A percentile compares a stretch with the other conserved stretches of the same genome.
Evolutionary conservation across 2,888 invertebrate genomes (phyloP).

Genomic region (Synergus gifuensis): DNA sequence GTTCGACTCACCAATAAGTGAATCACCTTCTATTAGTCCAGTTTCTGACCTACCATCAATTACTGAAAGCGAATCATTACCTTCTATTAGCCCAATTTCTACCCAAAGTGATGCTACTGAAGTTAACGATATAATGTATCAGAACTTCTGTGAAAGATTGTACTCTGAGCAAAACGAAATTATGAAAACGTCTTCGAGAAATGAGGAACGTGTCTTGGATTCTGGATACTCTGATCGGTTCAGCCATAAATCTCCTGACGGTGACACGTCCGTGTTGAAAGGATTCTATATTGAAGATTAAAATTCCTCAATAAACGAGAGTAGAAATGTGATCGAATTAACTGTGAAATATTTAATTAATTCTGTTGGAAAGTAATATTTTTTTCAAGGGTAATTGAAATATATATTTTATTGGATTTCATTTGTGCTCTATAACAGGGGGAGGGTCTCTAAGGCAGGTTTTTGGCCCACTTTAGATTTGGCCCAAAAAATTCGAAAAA

Average conservation of each 20-base stretch:
- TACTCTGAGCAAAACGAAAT: background rate
- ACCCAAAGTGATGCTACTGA: background rate
- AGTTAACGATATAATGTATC: constrained; percentile 1
- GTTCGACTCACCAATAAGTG: constrained; percentile 59
- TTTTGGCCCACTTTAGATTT: no score
- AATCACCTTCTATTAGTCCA: constrained; percentile 58
- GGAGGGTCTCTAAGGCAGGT: no score
- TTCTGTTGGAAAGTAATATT: no score
- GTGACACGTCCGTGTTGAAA: background rate
- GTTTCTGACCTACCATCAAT: no score
- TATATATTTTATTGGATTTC: no score
- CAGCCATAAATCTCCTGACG: background rate
- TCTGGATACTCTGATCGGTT: constrained; percentile 66
- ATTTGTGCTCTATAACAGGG: no score
- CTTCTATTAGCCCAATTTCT: constrained; percentile 55
- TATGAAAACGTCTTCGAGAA: constrained; percentile 48
- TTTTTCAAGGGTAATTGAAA: background rate
- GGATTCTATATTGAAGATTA: background rate
- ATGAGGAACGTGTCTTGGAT: constrained; percentile 61
- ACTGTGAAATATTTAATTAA: no score
- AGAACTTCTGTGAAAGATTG: background rate
- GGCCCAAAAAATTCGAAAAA: no score
- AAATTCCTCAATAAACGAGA: background rate
- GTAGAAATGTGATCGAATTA: background rate
- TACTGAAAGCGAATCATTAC: background rate